These are phyloP conservation scores for Hemistola chrysoprasaria DNA, from an alignment of 2,888 invertebrate species.

Conservation along the genomic window DNA sequence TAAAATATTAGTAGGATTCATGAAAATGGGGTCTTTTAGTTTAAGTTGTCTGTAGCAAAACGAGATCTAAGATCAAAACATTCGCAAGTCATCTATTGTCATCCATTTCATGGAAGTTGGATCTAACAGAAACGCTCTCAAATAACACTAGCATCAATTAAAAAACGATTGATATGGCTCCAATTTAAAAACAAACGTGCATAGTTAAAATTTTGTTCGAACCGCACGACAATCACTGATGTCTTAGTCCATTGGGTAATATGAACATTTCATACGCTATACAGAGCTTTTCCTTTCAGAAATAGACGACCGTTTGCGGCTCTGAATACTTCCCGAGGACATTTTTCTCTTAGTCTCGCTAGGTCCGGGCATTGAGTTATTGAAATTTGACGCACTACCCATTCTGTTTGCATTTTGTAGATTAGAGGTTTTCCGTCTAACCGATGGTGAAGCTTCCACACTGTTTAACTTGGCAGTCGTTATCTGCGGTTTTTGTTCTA, in stretches of 20 bases:
- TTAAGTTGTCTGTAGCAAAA: no score
- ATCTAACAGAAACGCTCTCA: slow-evolving; percentile 31
- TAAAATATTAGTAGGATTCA: no score
- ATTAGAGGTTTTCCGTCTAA: slow-evolving; percentile 66
- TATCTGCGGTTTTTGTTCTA: slow-evolving; percentile 58
- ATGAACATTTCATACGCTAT: slow-evolving; percentile 45
- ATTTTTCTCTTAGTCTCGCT: slow-evolving; percentile 69
- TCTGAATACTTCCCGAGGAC: slow-evolving; percentile 74
- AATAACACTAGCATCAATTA: slow-evolving; percentile 36
- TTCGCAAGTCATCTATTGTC: slow-evolving; percentile 46
- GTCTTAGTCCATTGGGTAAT: slow-evolving; percentile 16
- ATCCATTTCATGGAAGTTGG: slow-evolving; percentile 74
- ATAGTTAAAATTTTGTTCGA: slow-evolving; percentile 4
- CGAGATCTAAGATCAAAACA: slow-evolving; percentile 44
- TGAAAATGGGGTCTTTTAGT: no score
- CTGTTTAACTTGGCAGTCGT: slow-evolving; percentile 58
- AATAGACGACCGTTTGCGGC: slow-evolving; percentile 69
- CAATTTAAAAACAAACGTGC: slow-evolving; percentile 26
- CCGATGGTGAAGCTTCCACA: slow-evolving; percentile 71
- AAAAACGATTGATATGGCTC: slow-evolving; percentile 50
- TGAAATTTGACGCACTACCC: slow-evolving; percentile 53
- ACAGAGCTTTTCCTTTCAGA: slow-evolving; percentile 75
- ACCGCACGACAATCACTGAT: slow-evolving; percentile 14
- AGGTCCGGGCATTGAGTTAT: slow-evolving; percentile 50
- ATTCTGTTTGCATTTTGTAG: slow-evolving; percentile 66